These are phyloP conservation scores for Wiebesia pumilae DNA, from an alignment of 1,140 invertebrate genomes.

Conservation along the genomic window DNA sequence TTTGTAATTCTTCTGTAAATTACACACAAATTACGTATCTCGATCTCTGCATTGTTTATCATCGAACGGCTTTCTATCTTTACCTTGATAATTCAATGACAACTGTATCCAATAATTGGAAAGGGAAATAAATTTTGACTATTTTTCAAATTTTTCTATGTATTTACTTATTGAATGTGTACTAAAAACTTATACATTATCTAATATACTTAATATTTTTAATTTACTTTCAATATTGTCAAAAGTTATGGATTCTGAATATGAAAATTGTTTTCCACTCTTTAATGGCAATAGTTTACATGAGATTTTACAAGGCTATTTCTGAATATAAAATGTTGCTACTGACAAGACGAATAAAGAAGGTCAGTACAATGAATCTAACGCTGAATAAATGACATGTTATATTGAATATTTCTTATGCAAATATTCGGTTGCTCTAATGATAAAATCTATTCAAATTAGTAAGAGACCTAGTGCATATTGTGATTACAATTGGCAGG, in stretches of 20 bases:
- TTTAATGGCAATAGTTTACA: not conserved
- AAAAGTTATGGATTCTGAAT: too few species aligned
- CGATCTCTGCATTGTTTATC: not conserved
- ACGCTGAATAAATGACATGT: conserved; percentile 26
- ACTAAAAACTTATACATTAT: not conserved
- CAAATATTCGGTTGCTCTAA: conserved; percentile 26
- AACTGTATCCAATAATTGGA: not conserved
- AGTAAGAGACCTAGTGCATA: not conserved
- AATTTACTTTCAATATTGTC: not conserved
- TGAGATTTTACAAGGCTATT: not conserved
- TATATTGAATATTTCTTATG: conserved; percentile 38
- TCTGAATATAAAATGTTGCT: not conserved
- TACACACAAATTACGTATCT: not conserved
- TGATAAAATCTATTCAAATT: conserved; percentile 25
- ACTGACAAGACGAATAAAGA: not conserved
- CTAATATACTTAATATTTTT: not conserved
- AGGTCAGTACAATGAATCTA: not conserved
- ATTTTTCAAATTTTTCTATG: not conserved
- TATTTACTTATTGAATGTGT: not conserved
- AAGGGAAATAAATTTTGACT: not conserved
- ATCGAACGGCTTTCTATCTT: not conserved
- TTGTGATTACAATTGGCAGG: not conserved
- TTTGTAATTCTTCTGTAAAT: not conserved
- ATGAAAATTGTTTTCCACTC: too few species aligned
- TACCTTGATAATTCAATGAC: not conserved